These are phyloP conservation scores for Andrena chrysosceles DNA, from an alignment of 2,888 invertebrate genomes.

Conservation along the genomic window DNA sequence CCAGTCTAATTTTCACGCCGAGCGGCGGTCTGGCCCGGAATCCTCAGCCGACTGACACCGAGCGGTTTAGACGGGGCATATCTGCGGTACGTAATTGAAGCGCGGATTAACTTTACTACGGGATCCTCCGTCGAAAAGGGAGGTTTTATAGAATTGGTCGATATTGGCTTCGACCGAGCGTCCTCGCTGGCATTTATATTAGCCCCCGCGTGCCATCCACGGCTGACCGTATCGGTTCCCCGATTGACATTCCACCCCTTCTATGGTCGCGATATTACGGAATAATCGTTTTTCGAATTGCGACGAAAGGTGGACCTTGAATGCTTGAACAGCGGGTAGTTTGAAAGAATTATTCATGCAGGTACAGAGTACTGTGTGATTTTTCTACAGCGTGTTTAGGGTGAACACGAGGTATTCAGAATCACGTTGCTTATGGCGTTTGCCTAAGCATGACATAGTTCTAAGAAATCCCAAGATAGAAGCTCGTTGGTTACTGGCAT, in stretches of 20 bases:
- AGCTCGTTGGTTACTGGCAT: slow-evolving; percentile 11
- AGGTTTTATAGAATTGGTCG: slow-evolving; percentile 31
- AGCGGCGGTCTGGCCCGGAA: slow-evolving; percentile 21
- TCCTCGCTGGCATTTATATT: slow-evolving; percentile 25
- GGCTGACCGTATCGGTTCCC: neutral
- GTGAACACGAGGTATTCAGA: too few relatives aligned
- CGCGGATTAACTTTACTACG: slow-evolving; percentile 60
- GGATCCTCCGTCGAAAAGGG: slow-evolving; percentile 33
- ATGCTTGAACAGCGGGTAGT: too few relatives aligned
- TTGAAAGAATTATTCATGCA: too few relatives aligned
- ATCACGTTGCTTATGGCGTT: neutral
- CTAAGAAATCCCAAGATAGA: neutral
- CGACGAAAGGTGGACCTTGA: neutral
- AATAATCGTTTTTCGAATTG: neutral
- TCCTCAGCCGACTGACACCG: slow-evolving; percentile 30
- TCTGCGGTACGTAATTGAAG: slow-evolving; percentile 60
- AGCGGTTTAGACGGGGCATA: slow-evolving; percentile 28
- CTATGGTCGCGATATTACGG: neutral
- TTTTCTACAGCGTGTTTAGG: too few relatives aligned
- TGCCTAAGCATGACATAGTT: neutral
- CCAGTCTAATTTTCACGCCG: slow-evolving; percentile 48
- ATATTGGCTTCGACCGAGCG: slow-evolving; percentile 45
- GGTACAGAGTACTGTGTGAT: too few relatives aligned
- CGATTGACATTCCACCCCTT: neutral
- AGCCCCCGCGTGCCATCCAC: neutral